Percentiles rank a stretch among this genome's conserved stretches.
Evolutionary conservation across 2,888 invertebrate genomes (phyloP).

Genomic region (Pseudanteris insignis): DNA sequence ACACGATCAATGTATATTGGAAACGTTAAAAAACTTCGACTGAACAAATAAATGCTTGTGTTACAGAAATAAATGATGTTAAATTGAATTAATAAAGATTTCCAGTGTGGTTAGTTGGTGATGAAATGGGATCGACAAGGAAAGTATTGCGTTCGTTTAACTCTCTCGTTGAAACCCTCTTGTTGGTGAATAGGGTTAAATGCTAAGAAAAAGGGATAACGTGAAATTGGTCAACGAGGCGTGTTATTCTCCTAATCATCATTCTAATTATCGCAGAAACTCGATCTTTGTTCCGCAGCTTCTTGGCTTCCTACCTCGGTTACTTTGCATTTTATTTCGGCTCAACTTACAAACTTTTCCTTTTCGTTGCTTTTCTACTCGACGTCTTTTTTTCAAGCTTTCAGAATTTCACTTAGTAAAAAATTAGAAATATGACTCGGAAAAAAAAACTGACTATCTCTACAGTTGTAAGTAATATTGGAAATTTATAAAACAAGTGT

Average conservation of each 20-base stretch:
- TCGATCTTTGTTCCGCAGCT: constrained; percentile 54
- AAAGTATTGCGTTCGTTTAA: constrained; percentile 24
- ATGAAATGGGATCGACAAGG: constrained; percentile 13
- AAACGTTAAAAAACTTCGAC: no score
- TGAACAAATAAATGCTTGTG: no score
- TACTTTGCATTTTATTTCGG: constrained; percentile 8
- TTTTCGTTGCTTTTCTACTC: no score
- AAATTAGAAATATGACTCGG: no score
- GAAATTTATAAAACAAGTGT: no score
- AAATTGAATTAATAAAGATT: no score
- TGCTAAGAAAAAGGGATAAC: constrained; percentile 39
- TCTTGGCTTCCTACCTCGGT: constrained; percentile 42
- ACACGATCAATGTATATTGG: no score
- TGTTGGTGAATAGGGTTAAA: constrained; percentile 32
- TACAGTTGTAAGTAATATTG: no score
- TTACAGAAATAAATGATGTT: no score
- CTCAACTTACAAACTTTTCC: constrained; percentile 7
- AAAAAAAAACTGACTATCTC: no score
- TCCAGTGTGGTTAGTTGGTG: not conserved
- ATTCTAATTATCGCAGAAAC: constrained; percentile 64
- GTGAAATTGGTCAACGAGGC: constrained; percentile 60
- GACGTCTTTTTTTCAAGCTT: not conserved
- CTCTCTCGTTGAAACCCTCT: constrained; percentile 32
- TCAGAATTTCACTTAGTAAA: no score
- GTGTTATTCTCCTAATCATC: constrained; percentile 58